Base-by-base conservation (phyloP, 2,888 invertebrate species). In the Rhagophthalmus giganteus region DNA sequence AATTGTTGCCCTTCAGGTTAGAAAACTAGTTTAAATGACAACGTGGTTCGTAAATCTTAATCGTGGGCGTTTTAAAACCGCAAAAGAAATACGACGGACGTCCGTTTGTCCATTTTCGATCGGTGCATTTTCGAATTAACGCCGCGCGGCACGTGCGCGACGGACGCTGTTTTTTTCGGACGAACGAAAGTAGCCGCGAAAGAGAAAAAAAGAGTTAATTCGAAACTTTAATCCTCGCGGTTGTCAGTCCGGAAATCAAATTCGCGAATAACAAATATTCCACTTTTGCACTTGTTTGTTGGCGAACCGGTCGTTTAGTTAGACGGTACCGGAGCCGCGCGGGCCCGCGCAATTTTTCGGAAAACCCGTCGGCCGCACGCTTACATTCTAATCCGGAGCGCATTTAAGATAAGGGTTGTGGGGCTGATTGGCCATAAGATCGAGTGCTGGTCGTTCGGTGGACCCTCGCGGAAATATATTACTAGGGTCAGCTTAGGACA, bases 231-330 rank as follows among this genome's bases (percentile, higher is more conserved):
- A 44, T 51, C 26, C 56, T 55, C 60, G 63, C 57, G 63, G 47
- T 56, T 52, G 55, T 54, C 54, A 58, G 47, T 33, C 37, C 60
- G 62, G 61, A 62, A 64, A 64, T 64, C 62, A 64, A 64, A 64
- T 62, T 70, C 68, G 62, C 68, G 67, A 71, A 69, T 71, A 71
- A 72, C 69, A 70, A 71, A 71, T 71, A 69, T 68, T 66, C 69
- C 67, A 68, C 68, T 70, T 68, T 67, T 64, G 64, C 62, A 69
- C 65, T 71, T 71, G 68, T 71, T 72, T 69, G 70, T 66, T 62
- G 67, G 70, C 61, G 64, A 64, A 66, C 63, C 65, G 60, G 65
- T 42, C 34, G 6, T 2, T 7, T 50, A n/a, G 34, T 58, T 53
- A 70, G 70, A 68, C 59, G 68, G 69, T 67, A 66, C 67, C 50